Evolutionary conservation across 2,797 vertebrate genomes (phyloP).

Genomic region (Naso thynnoides): DNA sequence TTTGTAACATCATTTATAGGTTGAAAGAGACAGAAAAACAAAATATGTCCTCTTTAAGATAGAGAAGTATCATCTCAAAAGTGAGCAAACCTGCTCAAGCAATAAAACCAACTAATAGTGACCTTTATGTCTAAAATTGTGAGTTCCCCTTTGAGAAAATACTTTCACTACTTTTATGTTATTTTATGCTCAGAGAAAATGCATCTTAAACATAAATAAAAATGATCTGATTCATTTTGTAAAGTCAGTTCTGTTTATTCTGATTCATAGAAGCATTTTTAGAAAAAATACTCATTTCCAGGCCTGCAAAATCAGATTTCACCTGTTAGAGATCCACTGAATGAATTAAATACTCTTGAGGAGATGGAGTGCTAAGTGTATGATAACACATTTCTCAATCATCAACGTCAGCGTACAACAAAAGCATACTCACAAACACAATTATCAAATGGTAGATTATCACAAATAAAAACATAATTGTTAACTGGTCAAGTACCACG

Average conservation of each 20-base stretch:
- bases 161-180: no score
- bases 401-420: constrained; percentile 65
- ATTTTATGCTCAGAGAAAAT: not conserved
- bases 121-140: not conserved
- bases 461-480: constrained; percentile 76
- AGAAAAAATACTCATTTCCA: constrained; percentile 84
- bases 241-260: constrained; percentile 80
- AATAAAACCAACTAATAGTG: not conserved
- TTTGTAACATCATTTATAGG: no score
- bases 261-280: constrained; percentile 82
- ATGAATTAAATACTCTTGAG: constrained; percentile 67
- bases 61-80: no score
- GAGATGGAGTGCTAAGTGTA: constrained; percentile 57
- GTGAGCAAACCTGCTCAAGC: no score
- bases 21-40: no score
- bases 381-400: constrained; percentile 61
- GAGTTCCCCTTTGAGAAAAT: not conserved
- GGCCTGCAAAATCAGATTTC: constrained; percentile 75
- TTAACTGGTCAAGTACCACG: constrained; percentile 67
- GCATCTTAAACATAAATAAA: not conserved
- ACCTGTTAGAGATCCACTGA: constrained; percentile 61
- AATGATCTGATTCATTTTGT: constrained; percentile 42
- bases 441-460: constrained; percentile 67
- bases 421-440: constrained; percentile 75
- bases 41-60: no score